A percentile compares a stretch with the other conserved stretches of the same genome.
These are phyloP conservation scores for Abrostola tripartita DNA, from an alignment of 2,888 invertebrate genomes.

Conservation along the genomic window DNA sequence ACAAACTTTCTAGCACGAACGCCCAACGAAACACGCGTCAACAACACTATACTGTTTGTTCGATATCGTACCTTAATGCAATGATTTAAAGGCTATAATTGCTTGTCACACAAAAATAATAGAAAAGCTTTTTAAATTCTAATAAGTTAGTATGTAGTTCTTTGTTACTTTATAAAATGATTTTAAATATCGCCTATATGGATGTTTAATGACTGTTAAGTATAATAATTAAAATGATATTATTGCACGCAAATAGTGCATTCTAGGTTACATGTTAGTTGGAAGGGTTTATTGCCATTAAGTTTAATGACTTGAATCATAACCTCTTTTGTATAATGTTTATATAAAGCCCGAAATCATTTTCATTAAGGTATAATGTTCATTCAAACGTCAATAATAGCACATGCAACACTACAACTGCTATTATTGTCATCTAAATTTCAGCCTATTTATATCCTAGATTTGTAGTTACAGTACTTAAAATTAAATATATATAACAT, in stretches of 20 bases:
- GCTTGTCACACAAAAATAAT: background rate
- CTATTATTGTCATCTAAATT: constrained; percentile 44
- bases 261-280: too few relatives aligned
- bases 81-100: constrained; percentile 15
- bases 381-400: constrained; percentile 40
- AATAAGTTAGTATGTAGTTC: too few relatives aligned
- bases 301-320: too few relatives aligned
- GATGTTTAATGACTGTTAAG: too few relatives aligned
- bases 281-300: too few relatives aligned
- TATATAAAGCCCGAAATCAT: constrained; percentile 21
- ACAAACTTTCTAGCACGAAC: constrained; percentile 59
- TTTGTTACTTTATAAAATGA: too few relatives aligned
- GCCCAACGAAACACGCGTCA: constrained; percentile 54
- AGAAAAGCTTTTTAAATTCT: background rate
- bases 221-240: too few relatives aligned
- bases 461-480: constrained; percentile 47
- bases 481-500: constrained; percentile 52
- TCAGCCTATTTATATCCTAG: constrained; percentile 43
- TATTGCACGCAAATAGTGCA: too few relatives aligned
- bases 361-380: constrained; percentile 33
- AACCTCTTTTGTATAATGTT: background rate
- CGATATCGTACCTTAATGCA: constrained; percentile 45
- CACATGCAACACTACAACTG: constrained; percentile 32
- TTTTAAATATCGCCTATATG: too few relatives aligned
- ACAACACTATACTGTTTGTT: constrained; percentile 54